phyloP scores from a whole-genome alignment of 2,797 vertebrate genomes.

The Tenualosa thibaudeaui region DNA sequence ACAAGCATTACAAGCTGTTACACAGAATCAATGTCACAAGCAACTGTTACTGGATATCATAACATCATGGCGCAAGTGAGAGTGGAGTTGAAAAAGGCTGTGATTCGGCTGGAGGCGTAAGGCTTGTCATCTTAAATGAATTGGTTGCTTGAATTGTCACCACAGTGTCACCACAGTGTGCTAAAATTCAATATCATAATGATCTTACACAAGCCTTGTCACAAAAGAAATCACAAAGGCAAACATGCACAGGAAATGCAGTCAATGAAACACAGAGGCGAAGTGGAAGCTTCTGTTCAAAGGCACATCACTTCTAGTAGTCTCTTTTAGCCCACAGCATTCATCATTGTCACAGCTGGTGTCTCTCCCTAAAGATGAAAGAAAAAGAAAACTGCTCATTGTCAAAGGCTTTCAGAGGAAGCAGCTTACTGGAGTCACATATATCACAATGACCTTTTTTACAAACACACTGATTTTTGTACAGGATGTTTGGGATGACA shows the following conservation, averaged over 20 bases:
- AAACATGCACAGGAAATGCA: not conserved
- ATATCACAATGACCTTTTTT: not conserved
- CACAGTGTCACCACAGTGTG: not conserved
- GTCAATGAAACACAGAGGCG: not conserved
- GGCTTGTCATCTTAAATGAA: no score
- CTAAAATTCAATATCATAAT: not conserved
- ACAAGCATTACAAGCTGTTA: no score
- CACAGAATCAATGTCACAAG: no score
- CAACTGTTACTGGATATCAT: no score
- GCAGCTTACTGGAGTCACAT: not conserved
- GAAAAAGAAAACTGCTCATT: not conserved
- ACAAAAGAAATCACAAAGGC: not conserved
- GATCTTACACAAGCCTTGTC: not conserved
- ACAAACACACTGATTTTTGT: not conserved
- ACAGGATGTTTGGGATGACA: not conserved
- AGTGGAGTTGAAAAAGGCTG: no score
- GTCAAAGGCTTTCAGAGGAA: not conserved
- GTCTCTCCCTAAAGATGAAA: not conserved
- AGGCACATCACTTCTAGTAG: not conserved
- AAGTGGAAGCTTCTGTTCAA: not conserved
- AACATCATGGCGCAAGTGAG: no score
- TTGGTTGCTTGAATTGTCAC: no score
- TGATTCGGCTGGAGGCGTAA: no score
- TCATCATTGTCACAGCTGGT: not conserved
- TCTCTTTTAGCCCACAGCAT: not conserved